phyloP scores from a whole-genome alignment of 2,797 vertebrate genomes.

The Pangasius sanitwongsei region DNA sequence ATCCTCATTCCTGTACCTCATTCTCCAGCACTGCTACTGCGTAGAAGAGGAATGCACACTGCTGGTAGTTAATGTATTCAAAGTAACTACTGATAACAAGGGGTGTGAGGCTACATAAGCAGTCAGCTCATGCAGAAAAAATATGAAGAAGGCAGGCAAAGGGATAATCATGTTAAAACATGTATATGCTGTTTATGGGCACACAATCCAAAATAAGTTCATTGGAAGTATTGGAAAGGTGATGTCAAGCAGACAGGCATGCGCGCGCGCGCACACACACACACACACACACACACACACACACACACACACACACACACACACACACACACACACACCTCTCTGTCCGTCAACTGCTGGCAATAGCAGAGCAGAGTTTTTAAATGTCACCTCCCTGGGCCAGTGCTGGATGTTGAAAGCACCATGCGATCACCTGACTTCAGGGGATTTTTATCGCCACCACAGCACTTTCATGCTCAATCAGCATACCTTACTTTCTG shows the following conservation, averaged over 20 bases:
- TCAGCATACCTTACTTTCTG: neutral
- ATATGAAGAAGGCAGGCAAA: neutral
- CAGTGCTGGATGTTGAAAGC: conserved; percentile 11
- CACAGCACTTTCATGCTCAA: conserved; percentile 12
- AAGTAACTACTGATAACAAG: conserved; percentile 27
- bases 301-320: neutral
- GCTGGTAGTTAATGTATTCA: conserved; percentile 25
- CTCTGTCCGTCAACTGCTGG: conserved; percentile 10
- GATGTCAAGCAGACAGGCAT: neutral
- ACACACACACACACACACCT: neutral
- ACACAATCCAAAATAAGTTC: neutral
- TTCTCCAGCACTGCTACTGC: conserved; percentile 3
- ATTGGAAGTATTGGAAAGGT: neutral
- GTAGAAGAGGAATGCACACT: neutral
- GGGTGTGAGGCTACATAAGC: neutral
- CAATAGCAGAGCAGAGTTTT: conserved; percentile 11
- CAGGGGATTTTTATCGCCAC: conserved; percentile 9
- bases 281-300: neutral
- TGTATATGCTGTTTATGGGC: neutral
- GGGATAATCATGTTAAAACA: neutral
- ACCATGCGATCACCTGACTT: conserved; percentile 6
- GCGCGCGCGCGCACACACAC: neutral
- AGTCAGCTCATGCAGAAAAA: neutral
- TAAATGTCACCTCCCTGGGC: conserved; percentile 30
- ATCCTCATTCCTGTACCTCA: conserved; percentile 14